Evolutionary conservation across 53 echinoderm and acorn worm genomes (phyloP).

Genomic region (Echinometra lucunter): DNA sequence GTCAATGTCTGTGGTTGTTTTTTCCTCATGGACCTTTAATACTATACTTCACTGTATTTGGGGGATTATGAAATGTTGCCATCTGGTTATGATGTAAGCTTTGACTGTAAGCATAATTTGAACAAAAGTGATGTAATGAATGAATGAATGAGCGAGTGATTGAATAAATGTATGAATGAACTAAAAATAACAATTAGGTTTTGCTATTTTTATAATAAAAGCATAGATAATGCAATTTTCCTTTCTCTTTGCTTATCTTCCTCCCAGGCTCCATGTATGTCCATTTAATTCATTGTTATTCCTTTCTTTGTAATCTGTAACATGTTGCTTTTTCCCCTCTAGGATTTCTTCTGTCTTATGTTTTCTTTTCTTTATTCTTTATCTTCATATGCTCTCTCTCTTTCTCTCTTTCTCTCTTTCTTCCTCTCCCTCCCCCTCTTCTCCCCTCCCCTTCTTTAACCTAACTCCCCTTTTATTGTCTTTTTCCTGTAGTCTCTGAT

Average conservation of each 20-base stretch:
- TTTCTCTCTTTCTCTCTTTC: too few relatives aligned
- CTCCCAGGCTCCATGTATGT: too few relatives aligned
- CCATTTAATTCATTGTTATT: too few relatives aligned
- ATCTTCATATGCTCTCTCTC: neutral
- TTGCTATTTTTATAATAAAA: too few relatives aligned
- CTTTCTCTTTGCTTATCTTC: too few relatives aligned
- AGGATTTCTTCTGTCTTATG: neutral
- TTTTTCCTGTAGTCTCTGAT: neutral
- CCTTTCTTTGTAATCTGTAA: too few relatives aligned
- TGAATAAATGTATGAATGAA: neutral
- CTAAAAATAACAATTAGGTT: neutral
- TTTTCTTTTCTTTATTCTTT: neutral
- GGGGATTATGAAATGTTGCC: neutral
- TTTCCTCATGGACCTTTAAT: neutral
- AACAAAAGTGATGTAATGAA: neutral
- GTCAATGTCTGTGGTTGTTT: neutral
- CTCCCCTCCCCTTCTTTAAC: neutral
- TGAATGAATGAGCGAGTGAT: neutral
- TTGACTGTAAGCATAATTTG: neutral
- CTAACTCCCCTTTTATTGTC: neutral
- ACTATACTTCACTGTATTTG: neutral
- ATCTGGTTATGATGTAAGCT: neutral
- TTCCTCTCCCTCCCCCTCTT: neutral
- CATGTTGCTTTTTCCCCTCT: too few relatives aligned
- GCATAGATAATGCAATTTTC: too few relatives aligned